Percentiles rank a stretch among this genome's conserved stretches.
Conservation (phyloP, 2,113 vertebrate genomes). For the Psilopogon haemacephalus region DNA sequence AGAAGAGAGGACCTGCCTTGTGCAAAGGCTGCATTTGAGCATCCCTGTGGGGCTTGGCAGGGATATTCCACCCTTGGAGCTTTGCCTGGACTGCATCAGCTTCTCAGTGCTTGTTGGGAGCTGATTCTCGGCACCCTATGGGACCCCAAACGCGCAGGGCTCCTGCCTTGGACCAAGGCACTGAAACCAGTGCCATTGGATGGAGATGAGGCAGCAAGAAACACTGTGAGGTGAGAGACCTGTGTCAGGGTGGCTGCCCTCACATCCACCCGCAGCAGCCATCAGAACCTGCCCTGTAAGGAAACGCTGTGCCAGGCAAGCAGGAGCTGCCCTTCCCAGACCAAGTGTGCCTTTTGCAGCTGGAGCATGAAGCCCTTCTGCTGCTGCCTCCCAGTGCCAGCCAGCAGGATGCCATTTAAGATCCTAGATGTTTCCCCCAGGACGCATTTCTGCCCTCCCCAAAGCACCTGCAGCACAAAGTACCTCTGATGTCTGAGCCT, state of each 20-base stretch:
- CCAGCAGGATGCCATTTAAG: not conserved
- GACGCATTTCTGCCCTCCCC: not conserved
- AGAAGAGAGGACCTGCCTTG: not conserved
- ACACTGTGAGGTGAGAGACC: not conserved
- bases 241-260: accelerated
- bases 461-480: not conserved
- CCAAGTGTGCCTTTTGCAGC: not conserved
- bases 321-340: not conserved
- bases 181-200: too few species aligned
- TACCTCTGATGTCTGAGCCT: not conserved
- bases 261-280: not conserved
- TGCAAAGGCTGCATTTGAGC: not conserved
- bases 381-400: not conserved
- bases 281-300: accelerated
- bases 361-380: accelerated
- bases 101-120: not conserved
- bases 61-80: not conserved
- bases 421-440: not conserved
- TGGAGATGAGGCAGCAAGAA: too few species aligned
- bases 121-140: not conserved
- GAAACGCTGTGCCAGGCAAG: not conserved
- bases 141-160: not conserved
- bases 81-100: too few species aligned
- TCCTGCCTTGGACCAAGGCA: not conserved
- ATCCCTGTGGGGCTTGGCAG: not conserved